These are phyloP conservation scores for Stylophora pistillata DNA, from an alignment of 64 coral and sea anemone species.

Conservation along the genomic window DNA sequence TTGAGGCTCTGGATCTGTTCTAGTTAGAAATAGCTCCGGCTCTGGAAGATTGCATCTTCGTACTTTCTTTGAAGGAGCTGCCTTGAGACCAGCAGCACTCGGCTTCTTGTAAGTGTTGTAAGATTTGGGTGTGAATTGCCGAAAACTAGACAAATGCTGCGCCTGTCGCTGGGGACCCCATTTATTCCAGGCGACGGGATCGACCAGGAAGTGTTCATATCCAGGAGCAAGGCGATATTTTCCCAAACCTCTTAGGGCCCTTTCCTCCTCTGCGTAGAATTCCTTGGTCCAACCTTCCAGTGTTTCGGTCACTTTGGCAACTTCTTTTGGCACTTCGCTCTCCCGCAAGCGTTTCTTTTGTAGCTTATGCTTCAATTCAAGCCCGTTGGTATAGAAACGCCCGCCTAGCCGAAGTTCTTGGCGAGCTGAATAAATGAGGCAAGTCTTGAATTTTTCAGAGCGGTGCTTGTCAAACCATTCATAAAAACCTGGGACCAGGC, in stretches of 20 bases:
- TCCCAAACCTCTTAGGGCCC: slow-evolving; percentile 44
- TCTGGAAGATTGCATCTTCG: slow-evolving; percentile 36
- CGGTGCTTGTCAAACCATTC: slow-evolving; percentile 47
- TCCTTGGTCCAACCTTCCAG: slow-evolving; percentile 48
- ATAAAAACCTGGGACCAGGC: slow-evolving; percentile 52
- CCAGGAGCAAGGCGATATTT: slow-evolving; percentile 57
- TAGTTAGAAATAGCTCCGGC: slow-evolving; percentile 42
- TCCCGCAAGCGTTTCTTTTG: slow-evolving; percentile 58
- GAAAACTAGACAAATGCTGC: slow-evolving; percentile 30
- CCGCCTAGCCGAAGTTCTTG: slow-evolving; percentile 41
- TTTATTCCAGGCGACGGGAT: slow-evolving; percentile 55
- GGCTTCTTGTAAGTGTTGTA: no score
- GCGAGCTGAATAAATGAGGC: slow-evolving; percentile 7
- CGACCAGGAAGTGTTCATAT: slow-evolving; percentile 35
- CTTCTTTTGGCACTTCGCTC: slow-evolving; percentile 54
- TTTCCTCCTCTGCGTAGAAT: slow-evolving; percentile 42
- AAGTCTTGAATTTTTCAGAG: slow-evolving; percentile 35
- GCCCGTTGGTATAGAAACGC: slow-evolving; percentile 59
- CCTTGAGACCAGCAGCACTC: slow-evolving; percentile 38
- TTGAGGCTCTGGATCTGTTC: no score
- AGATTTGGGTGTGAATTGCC: slow-evolving; percentile 33
- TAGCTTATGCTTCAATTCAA: slow-evolving; percentile 61
- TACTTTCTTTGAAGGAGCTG: slow-evolving; percentile 3
- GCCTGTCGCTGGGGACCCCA: slow-evolving; percentile 52
- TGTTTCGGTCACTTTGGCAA: slow-evolving; percentile 13